A percentile compares a stretch with the other conserved stretches of the same genome.
Evolutionary conservation across 2,797 vertebrate genomes (phyloP).

Genomic region (Hippopotamyrus pictus): DNA sequence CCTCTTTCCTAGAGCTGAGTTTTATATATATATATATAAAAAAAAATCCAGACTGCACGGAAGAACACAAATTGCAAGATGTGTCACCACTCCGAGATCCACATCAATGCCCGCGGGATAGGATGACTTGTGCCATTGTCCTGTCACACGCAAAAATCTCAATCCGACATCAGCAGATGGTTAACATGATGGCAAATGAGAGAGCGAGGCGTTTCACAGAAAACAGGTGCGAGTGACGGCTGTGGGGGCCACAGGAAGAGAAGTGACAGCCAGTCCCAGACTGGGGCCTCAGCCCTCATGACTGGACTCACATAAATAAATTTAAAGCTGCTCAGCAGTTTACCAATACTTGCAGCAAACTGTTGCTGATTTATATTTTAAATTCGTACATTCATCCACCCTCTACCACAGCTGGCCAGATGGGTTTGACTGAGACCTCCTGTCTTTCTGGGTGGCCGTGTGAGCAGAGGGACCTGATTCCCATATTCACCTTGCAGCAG

Average conservation of each 20-base stretch:
- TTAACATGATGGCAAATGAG: not conserved
- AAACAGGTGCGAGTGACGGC: not conserved
- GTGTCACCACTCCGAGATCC: not conserved
- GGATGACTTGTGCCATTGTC: not conserved
- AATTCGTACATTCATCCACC: not conserved
- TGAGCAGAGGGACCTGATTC: not conserved
- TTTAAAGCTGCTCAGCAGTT: not conserved
- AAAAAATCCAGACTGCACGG: not conserved
- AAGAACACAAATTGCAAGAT: not conserved
- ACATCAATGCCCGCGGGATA: not conserved
- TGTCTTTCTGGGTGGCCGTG: not conserved
- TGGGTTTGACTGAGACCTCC: not conserved
- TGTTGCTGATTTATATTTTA: not conserved
- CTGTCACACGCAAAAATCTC: not conserved
- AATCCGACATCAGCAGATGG: not conserved
- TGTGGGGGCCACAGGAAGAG: not conserved
- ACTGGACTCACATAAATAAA: not conserved
- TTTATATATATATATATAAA: not conserved
- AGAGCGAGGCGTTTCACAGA: not conserved
- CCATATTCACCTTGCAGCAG: conserved; percentile 77
- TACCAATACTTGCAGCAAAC: not conserved
- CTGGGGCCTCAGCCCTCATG: not conserved
- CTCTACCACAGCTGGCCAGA: not conserved
- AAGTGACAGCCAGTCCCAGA: not conserved
- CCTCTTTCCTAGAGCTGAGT: not conserved